phyloP scores from a whole-genome alignment of 2,888 invertebrate genomes.

The Leuctra nigra region DNA sequence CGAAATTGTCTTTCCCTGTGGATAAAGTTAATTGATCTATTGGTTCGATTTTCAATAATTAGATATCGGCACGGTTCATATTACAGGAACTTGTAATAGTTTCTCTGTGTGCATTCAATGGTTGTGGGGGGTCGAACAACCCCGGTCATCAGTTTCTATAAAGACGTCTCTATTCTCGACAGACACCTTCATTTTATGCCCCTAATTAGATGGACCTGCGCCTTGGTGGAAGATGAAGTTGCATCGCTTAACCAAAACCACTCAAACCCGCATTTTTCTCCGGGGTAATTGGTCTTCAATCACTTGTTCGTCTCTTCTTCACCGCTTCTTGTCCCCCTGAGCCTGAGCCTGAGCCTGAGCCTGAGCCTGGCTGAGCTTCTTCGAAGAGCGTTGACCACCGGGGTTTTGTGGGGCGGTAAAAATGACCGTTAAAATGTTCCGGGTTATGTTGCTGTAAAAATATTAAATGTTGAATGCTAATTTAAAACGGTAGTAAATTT shows the following conservation, averaged over 20 bases:
- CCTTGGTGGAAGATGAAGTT: background rate
- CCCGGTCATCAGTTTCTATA: slow-evolving; percentile 3
- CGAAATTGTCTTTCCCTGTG: no score
- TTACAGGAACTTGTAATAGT: slow-evolving; percentile 16
- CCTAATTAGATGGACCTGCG: background rate
- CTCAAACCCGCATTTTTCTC: slow-evolving; percentile 3
- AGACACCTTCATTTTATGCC: slow-evolving; percentile 4
- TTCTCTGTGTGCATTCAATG: background rate
- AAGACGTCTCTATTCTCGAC: slow-evolving; percentile 3
- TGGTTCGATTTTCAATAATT: slow-evolving; percentile 21
- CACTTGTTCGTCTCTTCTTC: background rate
- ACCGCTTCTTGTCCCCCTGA: background rate
- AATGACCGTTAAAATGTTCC: no score
- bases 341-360: no score
- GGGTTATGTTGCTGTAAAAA: no score
- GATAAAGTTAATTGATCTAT: slow-evolving; percentile 9
- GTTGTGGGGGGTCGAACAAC: background rate
- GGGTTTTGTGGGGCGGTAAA: no score
- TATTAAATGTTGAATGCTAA: no score
- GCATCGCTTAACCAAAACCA: background rate
- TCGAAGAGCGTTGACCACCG: no score
- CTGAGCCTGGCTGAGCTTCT: background rate
- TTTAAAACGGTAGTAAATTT: no score
- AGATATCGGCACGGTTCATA: slow-evolving; percentile 23
- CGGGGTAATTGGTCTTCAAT: background rate